Percentiles rank a stretch among this genome's conserved stretches.
Evolutionary conservation across 2,113 vertebrate genomes (phyloP).

Genomic region (Odocoileus hemionus): DNA sequence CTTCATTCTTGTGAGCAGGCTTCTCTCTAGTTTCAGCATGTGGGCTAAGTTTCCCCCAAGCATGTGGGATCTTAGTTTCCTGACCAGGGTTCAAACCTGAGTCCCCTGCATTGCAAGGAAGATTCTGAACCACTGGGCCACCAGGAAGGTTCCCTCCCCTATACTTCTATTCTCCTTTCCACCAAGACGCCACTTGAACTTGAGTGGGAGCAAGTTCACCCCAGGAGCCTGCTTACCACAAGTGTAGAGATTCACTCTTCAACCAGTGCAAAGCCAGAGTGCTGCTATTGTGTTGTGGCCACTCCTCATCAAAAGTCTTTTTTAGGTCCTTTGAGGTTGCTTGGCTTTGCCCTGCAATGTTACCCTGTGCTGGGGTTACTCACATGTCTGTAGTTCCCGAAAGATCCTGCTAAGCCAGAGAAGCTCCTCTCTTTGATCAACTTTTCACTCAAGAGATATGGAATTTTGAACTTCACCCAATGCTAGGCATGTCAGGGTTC

Average conservation of each 20-base stretch:
- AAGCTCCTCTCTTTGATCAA: background rate
- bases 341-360: background rate
- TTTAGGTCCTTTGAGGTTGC: background rate
- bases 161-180: background rate
- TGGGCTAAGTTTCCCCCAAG: rapidly evolving
- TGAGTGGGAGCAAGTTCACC: background rate
- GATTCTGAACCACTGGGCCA: background rate
- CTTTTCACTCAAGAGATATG: background rate
- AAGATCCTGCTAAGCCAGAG: background rate
- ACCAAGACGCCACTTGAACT: background rate
- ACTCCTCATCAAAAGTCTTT: background rate
- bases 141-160: background rate
- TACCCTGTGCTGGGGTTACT: background rate
- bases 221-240: background rate
- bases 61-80: background rate
- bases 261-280: background rate
- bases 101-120: background rate
- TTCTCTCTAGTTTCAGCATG: background rate
- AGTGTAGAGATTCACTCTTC: background rate
- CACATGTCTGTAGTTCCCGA: background rate
- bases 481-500: background rate
- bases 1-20: background rate
- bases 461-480: background rate
- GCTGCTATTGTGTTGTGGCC: background rate
- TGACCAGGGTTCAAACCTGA: background rate